phyloP scores from a whole-genome alignment of 1,140 invertebrate species.

The Diachasmimorpha longicaudata region DNA sequence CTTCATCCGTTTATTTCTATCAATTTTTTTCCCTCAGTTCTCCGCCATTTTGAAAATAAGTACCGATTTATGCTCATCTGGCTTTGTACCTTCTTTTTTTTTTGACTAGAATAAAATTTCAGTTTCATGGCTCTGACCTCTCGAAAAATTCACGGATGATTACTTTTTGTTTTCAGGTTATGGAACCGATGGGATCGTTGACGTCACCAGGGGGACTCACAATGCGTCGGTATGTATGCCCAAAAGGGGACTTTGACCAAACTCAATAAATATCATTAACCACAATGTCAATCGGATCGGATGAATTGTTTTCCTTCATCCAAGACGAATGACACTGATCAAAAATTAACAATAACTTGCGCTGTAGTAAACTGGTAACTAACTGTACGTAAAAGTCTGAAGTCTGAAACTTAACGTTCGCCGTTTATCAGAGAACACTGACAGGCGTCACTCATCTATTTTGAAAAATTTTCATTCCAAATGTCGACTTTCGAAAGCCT shows the following conservation, averaged over 20 bases:
- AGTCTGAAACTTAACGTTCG: slow-evolving; percentile 54
- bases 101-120: slow-evolving; percentile 63
- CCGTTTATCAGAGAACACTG: slow-evolving; percentile 23
- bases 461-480: neutral
- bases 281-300: slow-evolving; percentile 30
- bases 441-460: neutral
- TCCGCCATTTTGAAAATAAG: slow-evolving; percentile 41
- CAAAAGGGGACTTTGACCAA: slow-evolving; percentile 63
- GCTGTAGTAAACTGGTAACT: slow-evolving; percentile 58
- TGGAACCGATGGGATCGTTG: neutral
- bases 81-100: slow-evolving; percentile 58
- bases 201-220: slow-evolving; percentile 39
- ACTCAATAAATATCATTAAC: slow-evolving; percentile 61
- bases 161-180: slow-evolving; percentile 20
- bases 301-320: slow-evolving; percentile 24
- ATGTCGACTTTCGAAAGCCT: neutral
- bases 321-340: slow-evolving; percentile 25
- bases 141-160: neutral
- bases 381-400: slow-evolving; percentile 59
- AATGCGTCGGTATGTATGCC: slow-evolving; percentile 62
- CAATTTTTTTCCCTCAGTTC: neutral
- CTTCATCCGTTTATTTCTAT: neutral
- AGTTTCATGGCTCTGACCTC: neutral
- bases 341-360: slow-evolving; percentile 58
- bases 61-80: slow-evolving; percentile 53